Percentiles rank a stretch among this genome's conserved stretches.
These are phyloP conservation scores for Dasypogon diadema DNA, from an alignment of 2,888 invertebrate species.

Conservation along the genomic window DNA sequence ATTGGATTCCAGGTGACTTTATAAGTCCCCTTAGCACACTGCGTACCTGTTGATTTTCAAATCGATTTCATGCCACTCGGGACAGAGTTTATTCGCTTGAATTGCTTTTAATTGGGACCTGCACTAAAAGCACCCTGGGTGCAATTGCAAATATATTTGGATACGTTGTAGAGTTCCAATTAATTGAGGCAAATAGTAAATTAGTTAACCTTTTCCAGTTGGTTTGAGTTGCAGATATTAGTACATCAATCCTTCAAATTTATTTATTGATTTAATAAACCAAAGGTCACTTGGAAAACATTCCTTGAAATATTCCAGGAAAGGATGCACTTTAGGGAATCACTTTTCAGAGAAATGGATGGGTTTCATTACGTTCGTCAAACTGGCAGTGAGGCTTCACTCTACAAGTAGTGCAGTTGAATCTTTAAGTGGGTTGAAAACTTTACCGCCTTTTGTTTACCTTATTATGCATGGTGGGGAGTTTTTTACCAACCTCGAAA, in stretches of 20 bases:
- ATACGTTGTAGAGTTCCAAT: too few relatives aligned
- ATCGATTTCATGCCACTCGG: slow-evolving; percentile 15
- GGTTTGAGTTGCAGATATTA: too few relatives aligned
- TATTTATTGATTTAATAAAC: too few relatives aligned
- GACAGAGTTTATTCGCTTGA: slow-evolving; percentile 26
- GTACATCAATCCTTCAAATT: too few relatives aligned
- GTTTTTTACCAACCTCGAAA: background rate
- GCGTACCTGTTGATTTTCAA: slow-evolving; percentile 39
- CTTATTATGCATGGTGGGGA: background rate
- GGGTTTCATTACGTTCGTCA: background rate
- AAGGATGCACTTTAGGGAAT: too few relatives aligned
- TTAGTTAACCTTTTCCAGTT: too few relatives aligned
- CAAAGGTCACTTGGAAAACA: too few relatives aligned
- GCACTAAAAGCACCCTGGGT: background rate
- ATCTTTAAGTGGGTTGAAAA: background rate
- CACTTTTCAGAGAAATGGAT: too few relatives aligned
- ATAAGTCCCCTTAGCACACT: slow-evolving; percentile 16
- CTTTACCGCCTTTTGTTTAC: background rate
- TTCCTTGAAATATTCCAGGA: too few relatives aligned
- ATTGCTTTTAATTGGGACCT: slow-evolving; percentile 20
- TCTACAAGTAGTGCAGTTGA: too few relatives aligned
- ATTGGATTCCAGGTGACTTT: slow-evolving; percentile 21
- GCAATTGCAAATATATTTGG: background rate
- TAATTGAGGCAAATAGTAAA: too few relatives aligned
- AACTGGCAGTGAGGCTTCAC: background rate